Conservation (phyloP, 1,140 invertebrate genomes). For the Dinoponera quadriceps region DNA sequence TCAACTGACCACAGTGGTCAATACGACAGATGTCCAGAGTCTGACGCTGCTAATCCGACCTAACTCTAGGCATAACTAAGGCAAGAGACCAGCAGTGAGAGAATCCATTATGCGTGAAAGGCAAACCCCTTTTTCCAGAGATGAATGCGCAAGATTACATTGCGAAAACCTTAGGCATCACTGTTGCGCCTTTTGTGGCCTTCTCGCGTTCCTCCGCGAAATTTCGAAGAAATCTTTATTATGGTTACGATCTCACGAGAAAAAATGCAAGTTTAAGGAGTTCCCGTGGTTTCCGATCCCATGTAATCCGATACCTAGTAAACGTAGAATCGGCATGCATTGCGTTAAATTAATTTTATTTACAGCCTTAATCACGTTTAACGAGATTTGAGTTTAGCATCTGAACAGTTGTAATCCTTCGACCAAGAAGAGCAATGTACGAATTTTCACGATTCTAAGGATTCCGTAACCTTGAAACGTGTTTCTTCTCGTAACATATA, state of each 20-base stretch:
- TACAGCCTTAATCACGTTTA: no score
- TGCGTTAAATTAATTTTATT: no score
- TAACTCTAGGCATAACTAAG: constrained; percentile 79
- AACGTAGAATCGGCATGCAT: no score
- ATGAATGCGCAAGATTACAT: constrained; percentile 86
- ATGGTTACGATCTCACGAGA: not conserved
- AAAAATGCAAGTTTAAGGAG: no score
- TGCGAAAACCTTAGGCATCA: constrained; percentile 80
- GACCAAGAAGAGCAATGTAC: no score
- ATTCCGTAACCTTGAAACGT: no score
- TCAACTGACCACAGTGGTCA: constrained; percentile 83
- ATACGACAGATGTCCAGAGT: constrained; percentile 83
- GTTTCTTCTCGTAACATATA: no score
- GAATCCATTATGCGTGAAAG: constrained; percentile 80
- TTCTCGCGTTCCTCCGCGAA: not conserved
- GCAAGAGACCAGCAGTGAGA: constrained; percentile 78
- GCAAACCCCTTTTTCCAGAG: constrained; percentile 81
- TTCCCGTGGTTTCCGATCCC: no score
- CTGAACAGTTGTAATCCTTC: no score
- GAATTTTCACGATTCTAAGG: no score
- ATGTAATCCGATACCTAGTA: no score
- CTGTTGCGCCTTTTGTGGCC: constrained; percentile 73
- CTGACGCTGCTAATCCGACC: constrained; percentile 82
- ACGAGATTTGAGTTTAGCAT: no score
- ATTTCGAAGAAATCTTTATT: not conserved